A percentile compares a stretch with the other conserved stretches of the same genome.
Conservation (phyloP, 2,888 invertebrate genomes). For the Gastrophysa polygoni region DNA sequence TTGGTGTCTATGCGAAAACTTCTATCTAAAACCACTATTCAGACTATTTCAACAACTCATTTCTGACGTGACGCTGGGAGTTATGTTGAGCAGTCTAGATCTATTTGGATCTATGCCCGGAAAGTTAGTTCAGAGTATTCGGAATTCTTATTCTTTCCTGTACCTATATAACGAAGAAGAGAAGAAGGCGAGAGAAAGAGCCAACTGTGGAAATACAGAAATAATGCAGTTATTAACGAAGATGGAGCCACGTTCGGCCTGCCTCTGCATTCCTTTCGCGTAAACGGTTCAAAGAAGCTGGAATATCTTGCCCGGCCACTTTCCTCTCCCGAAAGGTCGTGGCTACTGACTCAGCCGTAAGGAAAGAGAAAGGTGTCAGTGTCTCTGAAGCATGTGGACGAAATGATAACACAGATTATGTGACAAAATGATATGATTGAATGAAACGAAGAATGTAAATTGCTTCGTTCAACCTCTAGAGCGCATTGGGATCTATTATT, state of each 20-base stretch:
- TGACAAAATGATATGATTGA: too few species aligned
- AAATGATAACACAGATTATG: too few species aligned
- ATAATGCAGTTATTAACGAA: constrained; percentile 20
- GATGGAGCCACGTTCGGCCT: constrained; percentile 9
- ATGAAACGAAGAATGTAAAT: too few species aligned
- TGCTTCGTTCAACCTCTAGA: too few species aligned
- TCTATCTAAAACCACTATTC: too few species aligned
- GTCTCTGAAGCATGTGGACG: too few species aligned
- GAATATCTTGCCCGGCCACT: constrained; percentile 16
- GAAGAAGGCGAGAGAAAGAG: neutral
- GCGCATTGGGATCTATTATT: too few species aligned
- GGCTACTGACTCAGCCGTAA: neutral
- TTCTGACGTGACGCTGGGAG: too few species aligned
- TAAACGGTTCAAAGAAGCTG: constrained; percentile 29
- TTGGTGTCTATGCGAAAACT: too few species aligned
- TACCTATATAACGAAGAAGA: neutral
- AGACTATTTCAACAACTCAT: too few species aligned
- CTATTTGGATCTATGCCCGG: neutral
- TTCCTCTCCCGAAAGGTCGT: constrained; percentile 6
- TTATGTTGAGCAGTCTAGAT: too few species aligned
- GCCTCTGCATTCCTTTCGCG: constrained; percentile 33
- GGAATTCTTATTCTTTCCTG: neutral
- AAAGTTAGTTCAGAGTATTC: neutral
- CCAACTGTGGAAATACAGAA: constrained; percentile 12
- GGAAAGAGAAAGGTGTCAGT: too few species aligned